Conservation (phyloP, 2,113 vertebrate genomes). For the Callipepla californica region DNA sequence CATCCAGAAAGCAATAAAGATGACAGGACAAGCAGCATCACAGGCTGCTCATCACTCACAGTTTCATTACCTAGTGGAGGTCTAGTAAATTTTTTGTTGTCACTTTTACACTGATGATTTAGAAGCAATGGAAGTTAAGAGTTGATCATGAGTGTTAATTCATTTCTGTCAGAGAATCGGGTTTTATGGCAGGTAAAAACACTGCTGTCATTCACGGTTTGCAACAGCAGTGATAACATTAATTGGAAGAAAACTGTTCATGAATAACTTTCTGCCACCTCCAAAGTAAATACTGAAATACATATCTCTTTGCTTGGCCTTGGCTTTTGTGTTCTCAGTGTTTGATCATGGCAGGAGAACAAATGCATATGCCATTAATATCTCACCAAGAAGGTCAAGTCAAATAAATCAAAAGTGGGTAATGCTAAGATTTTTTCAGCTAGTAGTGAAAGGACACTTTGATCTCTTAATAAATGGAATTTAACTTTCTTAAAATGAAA, state of each 20-base stretch:
- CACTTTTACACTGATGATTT: slow-evolving; percentile 24
- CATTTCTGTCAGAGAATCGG: not conserved
- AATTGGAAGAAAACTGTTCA: slow-evolving; percentile 35
- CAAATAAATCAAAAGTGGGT: not conserved
- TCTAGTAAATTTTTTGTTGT: slow-evolving; percentile 19
- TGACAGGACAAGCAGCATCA: not conserved
- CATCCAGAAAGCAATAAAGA: slow-evolving; percentile 26
- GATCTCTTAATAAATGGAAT: not conserved
- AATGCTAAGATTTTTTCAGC: not conserved
- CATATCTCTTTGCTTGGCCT: not conserved
- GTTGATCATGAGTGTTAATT: slow-evolving; percentile 1
- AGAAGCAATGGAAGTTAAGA: slow-evolving; percentile 5
- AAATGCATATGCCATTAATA: slow-evolving; percentile 26
- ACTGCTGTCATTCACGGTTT: slow-evolving; percentile 13
- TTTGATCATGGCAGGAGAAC: not conserved
- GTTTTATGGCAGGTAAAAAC: not conserved
- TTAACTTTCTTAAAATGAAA: not conserved
- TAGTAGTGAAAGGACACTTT: not conserved
- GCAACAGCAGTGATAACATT: slow-evolving; percentile 1
- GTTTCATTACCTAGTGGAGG: slow-evolving; percentile 51
- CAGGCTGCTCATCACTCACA: slow-evolving; percentile 14
- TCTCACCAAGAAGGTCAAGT: slow-evolving; percentile 2
- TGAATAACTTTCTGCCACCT: not conserved
- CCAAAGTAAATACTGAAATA: slow-evolving; percentile 47
- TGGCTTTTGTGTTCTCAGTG: not conserved